These are phyloP conservation scores for Pelusios castaneus DNA, from an alignment of 2,113 vertebrate genomes.

Conservation along the genomic window DNA sequence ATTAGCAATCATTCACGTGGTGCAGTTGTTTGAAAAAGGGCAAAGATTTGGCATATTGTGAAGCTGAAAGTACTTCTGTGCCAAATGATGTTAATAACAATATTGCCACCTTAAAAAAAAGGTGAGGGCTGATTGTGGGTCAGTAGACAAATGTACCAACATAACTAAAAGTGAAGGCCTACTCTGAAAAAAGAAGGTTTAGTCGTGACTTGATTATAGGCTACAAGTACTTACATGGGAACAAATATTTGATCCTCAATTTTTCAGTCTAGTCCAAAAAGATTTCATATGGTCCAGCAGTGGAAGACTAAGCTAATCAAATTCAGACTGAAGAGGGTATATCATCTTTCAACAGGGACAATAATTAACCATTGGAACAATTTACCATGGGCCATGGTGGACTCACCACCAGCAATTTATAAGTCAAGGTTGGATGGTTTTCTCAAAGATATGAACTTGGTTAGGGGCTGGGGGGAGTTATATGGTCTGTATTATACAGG, in stretches of 20 bases:
- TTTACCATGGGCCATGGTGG: neutral
- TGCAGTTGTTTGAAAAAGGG: neutral
- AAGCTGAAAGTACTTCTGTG: neutral
- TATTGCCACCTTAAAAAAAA: neutral
- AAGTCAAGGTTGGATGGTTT: neutral
- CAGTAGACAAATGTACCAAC: rapidly evolving
- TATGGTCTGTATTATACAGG: neutral
- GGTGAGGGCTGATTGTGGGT: rapidly evolving
- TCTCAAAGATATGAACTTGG: neutral
- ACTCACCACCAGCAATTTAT: neutral
- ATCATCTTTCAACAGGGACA: neutral
- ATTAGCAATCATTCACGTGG: neutral
- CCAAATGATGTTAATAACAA: neutral
- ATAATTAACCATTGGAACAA: neutral
- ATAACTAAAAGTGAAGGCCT: neutral
- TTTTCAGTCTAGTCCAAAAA: neutral
- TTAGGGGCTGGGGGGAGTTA: neutral
- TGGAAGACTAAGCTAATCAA: neutral
- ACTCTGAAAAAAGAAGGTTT: neutral
- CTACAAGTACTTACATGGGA: neutral
- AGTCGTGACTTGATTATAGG: neutral
- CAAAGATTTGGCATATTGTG: rapidly evolving
- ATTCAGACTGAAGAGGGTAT: neutral
- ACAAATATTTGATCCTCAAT: neutral
- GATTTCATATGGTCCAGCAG: neutral